Evolutionary conservation across 2,797 vertebrate species (phyloP), one percentile per base, ranked within the genome.

Genomic region (Gymnothorax reevesii): DNA sequence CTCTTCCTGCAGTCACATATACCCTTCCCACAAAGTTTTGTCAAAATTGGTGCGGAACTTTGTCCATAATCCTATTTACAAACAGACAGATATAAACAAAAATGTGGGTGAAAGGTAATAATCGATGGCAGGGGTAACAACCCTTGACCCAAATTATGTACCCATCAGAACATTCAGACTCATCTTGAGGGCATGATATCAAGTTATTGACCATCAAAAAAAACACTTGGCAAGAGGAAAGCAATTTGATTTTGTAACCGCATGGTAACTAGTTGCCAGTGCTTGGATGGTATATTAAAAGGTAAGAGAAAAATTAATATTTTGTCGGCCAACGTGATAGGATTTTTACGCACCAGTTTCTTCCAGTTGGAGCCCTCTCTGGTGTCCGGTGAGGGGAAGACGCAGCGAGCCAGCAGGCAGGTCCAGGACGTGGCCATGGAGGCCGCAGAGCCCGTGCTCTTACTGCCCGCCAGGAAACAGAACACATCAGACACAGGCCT

Each of bases 341-440:
- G 7, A 20, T 49, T 57, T 6, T 60, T 0, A 92, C 94, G 90
- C 83, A 95, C 99, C 97, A 99, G 93, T 93, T 98, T 99, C 91
- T 96, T 98, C 98, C 98, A 99, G 17, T 95, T 91, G 84, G 97
- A 94, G 49, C 97, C 97, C 86, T 97, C 95, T 91, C 96, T 95
- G 91, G 97, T 98, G 85, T 98, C 96, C 59, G 94, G 93, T 0
- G 90, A 91, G 73, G 97, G 94, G 92, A 98, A 99, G 88, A 97
- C 97, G 1, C 90, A 91, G 59, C 91, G 94, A 52, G 97, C 97
- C 80, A 99, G 94, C 17, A 98, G 94, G 92, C 97, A 98, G 20
- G 97, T 99, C 99, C 99, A 99, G 49, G 97, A 97, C 89, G 99
- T 92, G 0, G 97, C 97, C 83, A 98, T 92, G 73, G 97, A 95